Evolutionary conservation across 2,888 invertebrate genomes (phyloP).

Genomic region (Drosophila mimica): DNA sequence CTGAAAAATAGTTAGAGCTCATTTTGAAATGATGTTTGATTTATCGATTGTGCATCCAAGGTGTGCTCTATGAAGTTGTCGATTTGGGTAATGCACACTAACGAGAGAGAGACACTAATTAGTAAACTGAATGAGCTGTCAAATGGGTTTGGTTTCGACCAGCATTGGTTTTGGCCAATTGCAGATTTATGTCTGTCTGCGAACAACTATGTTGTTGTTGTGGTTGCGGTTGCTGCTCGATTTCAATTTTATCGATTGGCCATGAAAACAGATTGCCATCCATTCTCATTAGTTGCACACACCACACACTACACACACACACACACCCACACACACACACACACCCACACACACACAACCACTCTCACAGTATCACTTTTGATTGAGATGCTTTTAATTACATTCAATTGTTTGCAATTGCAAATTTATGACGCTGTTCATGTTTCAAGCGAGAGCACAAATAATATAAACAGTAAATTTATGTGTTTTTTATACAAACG

Average conservation of each 20-base stretch:
- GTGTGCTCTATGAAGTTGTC: neutral
- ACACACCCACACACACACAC: constrained; percentile 4
- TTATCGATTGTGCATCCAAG: neutral
- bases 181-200: constrained; percentile 51
- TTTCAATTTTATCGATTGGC: constrained; percentile 49
- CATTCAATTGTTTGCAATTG: constrained; percentile 63
- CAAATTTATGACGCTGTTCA: constrained; percentile 29
- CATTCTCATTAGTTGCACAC: constrained; percentile 42
- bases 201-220: constrained; percentile 9
- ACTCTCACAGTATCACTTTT: constrained; percentile 4
- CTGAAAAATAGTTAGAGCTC: neutral
- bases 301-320: neutral
- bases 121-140: constrained; percentile 18
- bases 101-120: constrained; percentile 18
- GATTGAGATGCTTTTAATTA: constrained; percentile 74
- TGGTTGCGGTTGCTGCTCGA: constrained; percentile 11
- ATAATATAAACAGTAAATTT: constrained; percentile 11
- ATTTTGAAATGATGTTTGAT: neutral
- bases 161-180: constrained; percentile 10
- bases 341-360: neutral
- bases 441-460: neutral
- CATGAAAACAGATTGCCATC: constrained; percentile 55
- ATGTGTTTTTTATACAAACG: neutral
- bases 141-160: constrained; percentile 2
- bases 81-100: neutral